phyloP scores from a whole-genome alignment of 2,797 vertebrate species.

The Eulemur mongoz region DNA sequence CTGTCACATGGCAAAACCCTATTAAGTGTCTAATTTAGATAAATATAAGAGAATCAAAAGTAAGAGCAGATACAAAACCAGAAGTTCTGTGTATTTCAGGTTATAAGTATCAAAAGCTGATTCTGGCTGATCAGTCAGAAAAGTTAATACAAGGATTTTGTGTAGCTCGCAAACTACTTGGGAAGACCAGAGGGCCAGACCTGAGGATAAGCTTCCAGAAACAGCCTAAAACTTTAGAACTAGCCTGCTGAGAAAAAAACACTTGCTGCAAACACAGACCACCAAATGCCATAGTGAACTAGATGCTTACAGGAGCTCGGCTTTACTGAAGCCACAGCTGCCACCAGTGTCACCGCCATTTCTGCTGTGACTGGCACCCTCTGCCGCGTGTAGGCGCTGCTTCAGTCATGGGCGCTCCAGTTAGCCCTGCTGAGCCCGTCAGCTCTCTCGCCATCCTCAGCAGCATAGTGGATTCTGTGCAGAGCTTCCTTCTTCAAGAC shows the following conservation, averaged over 20 bases:
- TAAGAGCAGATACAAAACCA: not conserved
- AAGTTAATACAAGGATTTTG: not conserved
- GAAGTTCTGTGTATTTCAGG: not conserved
- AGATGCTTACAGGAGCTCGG: not conserved
- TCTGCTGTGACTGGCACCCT: not conserved
- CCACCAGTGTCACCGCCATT: not conserved
- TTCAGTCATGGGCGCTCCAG: not conserved
- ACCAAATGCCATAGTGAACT: not conserved
- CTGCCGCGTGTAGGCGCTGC: not conserved
- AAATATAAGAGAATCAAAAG: conserved; percentile 11
- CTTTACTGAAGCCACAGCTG: not conserved
- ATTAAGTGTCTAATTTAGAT: conserved; percentile 22
- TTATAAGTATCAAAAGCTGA: not conserved
- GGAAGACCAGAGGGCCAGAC: not conserved
- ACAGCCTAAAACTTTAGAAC: not conserved
- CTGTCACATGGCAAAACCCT: not conserved
- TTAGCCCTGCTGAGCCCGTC: not conserved
- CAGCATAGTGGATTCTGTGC: not conserved
- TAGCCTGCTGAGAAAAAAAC: not conserved
- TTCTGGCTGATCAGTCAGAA: not conserved
- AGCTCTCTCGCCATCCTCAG: not conserved
- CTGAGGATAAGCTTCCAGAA: not conserved
- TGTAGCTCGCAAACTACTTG: not conserved
- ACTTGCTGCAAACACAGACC: not conserved
- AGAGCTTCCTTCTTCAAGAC: not conserved